Percentiles rank a stretch among this genome's conserved stretches.
Evolutionary conservation across 35 echinoderm and acorn worm species (phyloP).

Genomic region (Anneissia japonica): DNA sequence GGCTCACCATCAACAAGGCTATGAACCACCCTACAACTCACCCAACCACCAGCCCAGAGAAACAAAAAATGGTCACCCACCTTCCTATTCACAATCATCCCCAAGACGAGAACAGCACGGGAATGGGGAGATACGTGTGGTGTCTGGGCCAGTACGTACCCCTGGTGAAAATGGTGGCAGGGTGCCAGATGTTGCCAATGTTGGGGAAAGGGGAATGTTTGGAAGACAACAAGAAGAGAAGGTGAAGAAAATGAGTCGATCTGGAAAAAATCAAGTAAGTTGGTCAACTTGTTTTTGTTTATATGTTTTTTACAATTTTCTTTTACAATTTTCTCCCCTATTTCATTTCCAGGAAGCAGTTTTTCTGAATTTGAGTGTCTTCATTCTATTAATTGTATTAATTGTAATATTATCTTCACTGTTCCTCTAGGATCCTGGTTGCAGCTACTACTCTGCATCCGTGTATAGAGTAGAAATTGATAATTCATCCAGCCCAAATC

Average conservation of each 20-base stretch:
- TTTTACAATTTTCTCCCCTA: too few relatives aligned
- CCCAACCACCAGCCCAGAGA: neutral
- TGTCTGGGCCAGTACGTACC: neutral
- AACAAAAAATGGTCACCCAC: neutral
- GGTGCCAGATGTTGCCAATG: neutral
- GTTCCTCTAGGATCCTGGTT: neutral
- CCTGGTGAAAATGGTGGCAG: neutral
- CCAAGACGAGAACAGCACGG: neutral
- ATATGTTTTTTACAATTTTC: too few relatives aligned
- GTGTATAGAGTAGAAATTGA: neutral
- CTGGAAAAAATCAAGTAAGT: neutral
- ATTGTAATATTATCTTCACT: too few relatives aligned
- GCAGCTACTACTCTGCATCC: neutral
- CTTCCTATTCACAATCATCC: neutral
- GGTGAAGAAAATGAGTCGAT: neutral
- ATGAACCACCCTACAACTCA: neutral
- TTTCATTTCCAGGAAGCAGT: too few relatives aligned
- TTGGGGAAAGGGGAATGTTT: neutral
- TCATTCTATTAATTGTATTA: too few relatives aligned
- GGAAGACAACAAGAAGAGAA: neutral
- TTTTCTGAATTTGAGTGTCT: too few relatives aligned
- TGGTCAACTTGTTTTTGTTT: too few relatives aligned
- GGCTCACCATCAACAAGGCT: neutral
- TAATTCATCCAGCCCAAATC: neutral
- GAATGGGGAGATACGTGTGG: neutral